These are phyloP conservation scores for Thryonomys swinderianus DNA, from an alignment of 2,113 vertebrate species.

Conservation along the genomic window DNA sequence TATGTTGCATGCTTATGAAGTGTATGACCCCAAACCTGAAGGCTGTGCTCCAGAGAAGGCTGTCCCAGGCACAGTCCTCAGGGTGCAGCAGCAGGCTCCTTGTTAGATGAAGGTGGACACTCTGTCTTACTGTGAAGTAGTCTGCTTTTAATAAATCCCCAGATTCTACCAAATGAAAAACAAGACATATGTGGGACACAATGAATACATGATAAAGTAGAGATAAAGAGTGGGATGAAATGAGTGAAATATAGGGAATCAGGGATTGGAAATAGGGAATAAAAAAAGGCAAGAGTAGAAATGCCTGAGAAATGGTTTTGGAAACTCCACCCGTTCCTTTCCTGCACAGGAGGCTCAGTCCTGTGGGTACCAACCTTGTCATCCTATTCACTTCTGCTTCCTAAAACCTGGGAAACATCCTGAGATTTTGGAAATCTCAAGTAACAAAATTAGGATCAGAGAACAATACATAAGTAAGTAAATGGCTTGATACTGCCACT, in stretches of 20 bases:
- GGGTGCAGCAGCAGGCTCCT: constrained; percentile 54
- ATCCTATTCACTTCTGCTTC: constrained; percentile 53
- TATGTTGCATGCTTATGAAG: background rate
- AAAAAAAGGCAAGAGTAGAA: constrained; percentile 60
- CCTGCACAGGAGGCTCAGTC: constrained; percentile 30
- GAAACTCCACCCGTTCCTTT: background rate
- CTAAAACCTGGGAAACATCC: constrained; percentile 15
- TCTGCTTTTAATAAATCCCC: constrained; percentile 83
- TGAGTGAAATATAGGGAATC: constrained; percentile 73
- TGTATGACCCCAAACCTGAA: fast-evolving
- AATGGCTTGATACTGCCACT: background rate
- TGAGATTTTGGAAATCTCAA: constrained; percentile 6
- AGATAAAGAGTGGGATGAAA: constrained; percentile 77
- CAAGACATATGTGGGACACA: constrained; percentile 60
- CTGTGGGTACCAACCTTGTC: background rate
- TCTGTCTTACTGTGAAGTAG: constrained; percentile 64
- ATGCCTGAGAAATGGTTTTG: constrained; percentile 58
- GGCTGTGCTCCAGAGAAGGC: background rate
- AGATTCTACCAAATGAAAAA: constrained; percentile 78
- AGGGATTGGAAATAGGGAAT: constrained; percentile 56
- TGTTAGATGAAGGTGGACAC: background rate
- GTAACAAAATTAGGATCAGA: background rate
- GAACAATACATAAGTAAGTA: background rate
- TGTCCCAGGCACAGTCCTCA: constrained; percentile 20
- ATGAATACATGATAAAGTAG: constrained; percentile 78